Evolutionary conservation across 2,113 vertebrate species (phyloP).

Genomic region (Hyla sarda): DNA sequence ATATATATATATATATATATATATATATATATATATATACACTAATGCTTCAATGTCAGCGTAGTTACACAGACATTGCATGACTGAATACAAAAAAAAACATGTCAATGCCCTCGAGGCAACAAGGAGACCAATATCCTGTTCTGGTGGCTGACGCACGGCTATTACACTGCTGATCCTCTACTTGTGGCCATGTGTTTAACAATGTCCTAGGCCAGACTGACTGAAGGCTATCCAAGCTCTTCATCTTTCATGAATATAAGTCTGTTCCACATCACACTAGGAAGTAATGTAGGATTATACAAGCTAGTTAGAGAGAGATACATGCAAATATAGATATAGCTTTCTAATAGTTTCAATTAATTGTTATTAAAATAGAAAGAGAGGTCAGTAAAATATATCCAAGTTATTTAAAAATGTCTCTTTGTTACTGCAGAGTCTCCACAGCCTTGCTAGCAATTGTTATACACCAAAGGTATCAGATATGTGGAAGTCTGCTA

Average conservation of each 20-base stretch:
- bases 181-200: conserved; percentile 36
- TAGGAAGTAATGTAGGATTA: not conserved
- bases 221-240: conserved; percentile 21
- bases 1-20: too few relatives aligned
- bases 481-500: not conserved
- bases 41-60: not conserved
- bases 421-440: not conserved
- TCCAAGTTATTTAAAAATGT: not conserved
- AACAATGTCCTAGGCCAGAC: conserved; percentile 28
- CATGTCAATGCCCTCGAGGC: not conserved
- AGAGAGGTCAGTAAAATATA: not conserved
- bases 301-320: too few relatives aligned
- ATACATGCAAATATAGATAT: too few relatives aligned
- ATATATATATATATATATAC: too few relatives aligned
- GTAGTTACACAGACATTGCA: conserved; percentile 6
- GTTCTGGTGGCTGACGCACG: conserved; percentile 33
- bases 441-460: not conserved
- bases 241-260: conserved; percentile 42
- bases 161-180: conserved; percentile 20
- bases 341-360: too few relatives aligned
- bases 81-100: conserved; percentile 1
- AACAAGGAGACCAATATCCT: conserved; percentile 40
- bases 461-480: not conserved
- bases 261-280: not conserved
- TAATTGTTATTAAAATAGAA: too few relatives aligned